Evolutionary conservation across 1,140 invertebrate genomes (phyloP).

Genomic region (Drosophila sp.): DNA sequence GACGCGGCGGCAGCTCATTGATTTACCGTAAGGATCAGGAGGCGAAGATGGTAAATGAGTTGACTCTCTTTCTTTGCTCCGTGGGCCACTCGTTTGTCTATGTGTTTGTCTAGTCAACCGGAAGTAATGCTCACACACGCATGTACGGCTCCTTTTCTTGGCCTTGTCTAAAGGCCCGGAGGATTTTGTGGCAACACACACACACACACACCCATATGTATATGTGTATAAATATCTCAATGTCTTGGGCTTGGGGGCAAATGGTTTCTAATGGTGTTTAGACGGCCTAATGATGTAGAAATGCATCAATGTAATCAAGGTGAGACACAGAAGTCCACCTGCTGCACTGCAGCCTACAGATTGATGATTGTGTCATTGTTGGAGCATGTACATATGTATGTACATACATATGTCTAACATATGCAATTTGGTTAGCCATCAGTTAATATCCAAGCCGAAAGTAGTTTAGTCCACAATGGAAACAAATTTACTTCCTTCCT

Average conservation of each 20-base stretch:
- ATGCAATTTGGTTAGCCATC: slow-evolving; percentile 53
- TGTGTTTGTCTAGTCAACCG: slow-evolving; percentile 60
- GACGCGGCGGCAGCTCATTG: slow-evolving; percentile 52
- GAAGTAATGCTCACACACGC: slow-evolving; percentile 59
- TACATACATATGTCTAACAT: not conserved
- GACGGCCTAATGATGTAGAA: slow-evolving; percentile 76
- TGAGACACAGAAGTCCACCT: slow-evolving; percentile 29
- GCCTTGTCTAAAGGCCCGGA: slow-evolving; percentile 31
- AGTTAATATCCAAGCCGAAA: slow-evolving; percentile 22
- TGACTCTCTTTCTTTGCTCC: slow-evolving; percentile 20
- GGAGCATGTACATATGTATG: no score
- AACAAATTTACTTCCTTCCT: slow-evolving; percentile 50
- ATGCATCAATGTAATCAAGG: slow-evolving; percentile 78
- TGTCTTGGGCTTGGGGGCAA: slow-evolving; percentile 48
- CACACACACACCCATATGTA: slow-evolving; percentile 16
- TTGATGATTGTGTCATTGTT: no score
- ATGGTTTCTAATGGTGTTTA: slow-evolving; percentile 69
- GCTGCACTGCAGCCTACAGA: slow-evolving; percentile 20
- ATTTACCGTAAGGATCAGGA: slow-evolving; percentile 66
- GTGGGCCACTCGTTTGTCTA: slow-evolving; percentile 30
- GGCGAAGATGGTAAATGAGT: slow-evolving; percentile 58
- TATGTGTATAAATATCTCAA: slow-evolving; percentile 31
- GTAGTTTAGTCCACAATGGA: slow-evolving; percentile 4
- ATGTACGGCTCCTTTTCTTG: slow-evolving; percentile 25
- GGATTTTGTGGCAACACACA: slow-evolving; percentile 1